These are phyloP conservation scores for Parelbella ahira DNA, from an alignment of 2,888 invertebrate genomes.

Conservation along the genomic window DNA sequence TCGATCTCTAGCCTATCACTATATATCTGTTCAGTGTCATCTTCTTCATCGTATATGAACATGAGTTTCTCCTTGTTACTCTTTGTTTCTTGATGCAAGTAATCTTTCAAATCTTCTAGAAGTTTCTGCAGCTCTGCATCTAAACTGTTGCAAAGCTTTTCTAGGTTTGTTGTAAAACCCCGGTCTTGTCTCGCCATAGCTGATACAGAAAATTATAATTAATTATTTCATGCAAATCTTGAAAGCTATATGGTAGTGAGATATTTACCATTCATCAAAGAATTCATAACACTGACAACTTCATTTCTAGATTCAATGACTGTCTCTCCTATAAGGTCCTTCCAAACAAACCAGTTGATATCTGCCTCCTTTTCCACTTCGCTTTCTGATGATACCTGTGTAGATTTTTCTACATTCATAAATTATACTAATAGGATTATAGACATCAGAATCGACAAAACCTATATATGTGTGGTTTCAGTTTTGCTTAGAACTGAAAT, in stretches of 20 bases:
- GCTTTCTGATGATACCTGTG: slow-evolving; percentile 57
- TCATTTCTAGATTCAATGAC: slow-evolving; percentile 67
- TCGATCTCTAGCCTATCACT: slow-evolving; percentile 75
- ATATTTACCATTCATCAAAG: slow-evolving; percentile 71
- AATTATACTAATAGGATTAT: no score
- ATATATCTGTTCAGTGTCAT: slow-evolving; percentile 56
- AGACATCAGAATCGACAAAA: no score
- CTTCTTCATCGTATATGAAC: slow-evolving; percentile 61
- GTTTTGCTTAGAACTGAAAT: no score
- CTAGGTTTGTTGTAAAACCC: slow-evolving; percentile 87
- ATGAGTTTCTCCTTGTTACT: slow-evolving; percentile 42
- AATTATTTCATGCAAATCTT: no score
- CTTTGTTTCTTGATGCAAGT: slow-evolving; percentile 79
- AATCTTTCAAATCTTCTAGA: slow-evolving; percentile 84
- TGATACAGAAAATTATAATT: slow-evolving; percentile 34
- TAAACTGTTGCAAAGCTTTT: slow-evolving; percentile 84
- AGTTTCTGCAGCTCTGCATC: slow-evolving; percentile 83
- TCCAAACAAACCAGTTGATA: slow-evolving; percentile 87
- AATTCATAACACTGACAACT: slow-evolving; percentile 70
- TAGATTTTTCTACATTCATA: no score
- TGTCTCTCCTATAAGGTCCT: slow-evolving; percentile 81
- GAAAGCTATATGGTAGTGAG: no score
- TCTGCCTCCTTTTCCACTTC: slow-evolving; percentile 81
- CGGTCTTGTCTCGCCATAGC: slow-evolving; percentile 88
- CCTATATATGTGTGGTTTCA: no score